These are phyloP conservation scores for Cyanoderma ruficeps DNA, from an alignment of 2,113 vertebrate genomes.

Conservation along the genomic window DNA sequence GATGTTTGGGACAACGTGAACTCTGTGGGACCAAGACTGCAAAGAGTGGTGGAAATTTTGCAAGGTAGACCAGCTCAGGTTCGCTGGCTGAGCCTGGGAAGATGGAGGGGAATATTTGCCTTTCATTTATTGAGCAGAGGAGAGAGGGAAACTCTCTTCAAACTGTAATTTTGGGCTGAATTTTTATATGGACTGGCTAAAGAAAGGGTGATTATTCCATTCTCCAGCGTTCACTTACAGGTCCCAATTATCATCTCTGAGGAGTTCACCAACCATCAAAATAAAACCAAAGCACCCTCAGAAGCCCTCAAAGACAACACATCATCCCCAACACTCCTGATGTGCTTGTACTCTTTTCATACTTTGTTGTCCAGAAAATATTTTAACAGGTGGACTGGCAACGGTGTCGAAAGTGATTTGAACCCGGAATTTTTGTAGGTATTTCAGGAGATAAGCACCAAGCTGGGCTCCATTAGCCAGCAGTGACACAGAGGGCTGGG, in stretches of 20 bases:
- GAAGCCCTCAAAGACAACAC: not conserved
- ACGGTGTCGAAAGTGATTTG: not conserved
- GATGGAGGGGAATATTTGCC: not conserved
- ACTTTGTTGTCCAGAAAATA: not conserved
- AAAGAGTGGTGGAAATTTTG: not conserved
- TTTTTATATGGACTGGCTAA: not conserved
- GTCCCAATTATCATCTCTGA: not conserved
- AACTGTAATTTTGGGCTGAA: not conserved
- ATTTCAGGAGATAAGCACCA: constrained; percentile 29
- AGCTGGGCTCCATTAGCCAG: not conserved
- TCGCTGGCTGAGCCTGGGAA: not conserved
- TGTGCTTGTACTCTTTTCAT: not conserved
- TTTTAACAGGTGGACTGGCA: constrained; percentile 45
- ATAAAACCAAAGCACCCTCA: not conserved
- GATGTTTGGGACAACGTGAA: not conserved
- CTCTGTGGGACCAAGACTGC: not conserved
- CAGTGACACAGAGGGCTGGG: not conserved
- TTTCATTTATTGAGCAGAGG: not conserved
- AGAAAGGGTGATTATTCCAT: not conserved
- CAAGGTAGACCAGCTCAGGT: not conserved
- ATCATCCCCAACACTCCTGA: not conserved
- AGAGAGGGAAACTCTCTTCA: not conserved
- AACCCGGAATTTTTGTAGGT: not conserved
- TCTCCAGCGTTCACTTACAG: not conserved
- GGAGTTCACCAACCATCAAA: not conserved